phyloP scores from a whole-genome alignment of 2,888 invertebrate genomes.

The Drosophila flavopinicola region DNA sequence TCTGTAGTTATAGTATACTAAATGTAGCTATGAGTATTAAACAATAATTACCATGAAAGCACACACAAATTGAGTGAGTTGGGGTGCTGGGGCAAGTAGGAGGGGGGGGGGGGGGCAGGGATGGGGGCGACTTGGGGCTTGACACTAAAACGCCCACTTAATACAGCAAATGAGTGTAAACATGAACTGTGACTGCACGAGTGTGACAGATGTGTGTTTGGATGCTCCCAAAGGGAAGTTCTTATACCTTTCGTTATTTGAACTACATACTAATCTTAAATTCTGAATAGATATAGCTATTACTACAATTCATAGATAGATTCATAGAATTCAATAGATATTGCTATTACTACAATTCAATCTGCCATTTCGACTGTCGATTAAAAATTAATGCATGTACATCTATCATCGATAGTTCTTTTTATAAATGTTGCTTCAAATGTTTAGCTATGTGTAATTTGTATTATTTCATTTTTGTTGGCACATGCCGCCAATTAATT shows the following conservation, averaged over 20 bases:
- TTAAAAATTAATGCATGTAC: no score
- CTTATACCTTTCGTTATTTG: no score
- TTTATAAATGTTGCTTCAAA: slow-evolving; percentile 2
- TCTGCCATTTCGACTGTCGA: no score
- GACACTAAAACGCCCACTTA: slow-evolving; percentile 56
- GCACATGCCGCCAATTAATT: slow-evolving; percentile 73
- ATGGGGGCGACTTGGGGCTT: not conserved
- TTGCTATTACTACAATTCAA: no score
- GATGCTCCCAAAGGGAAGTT: no score
- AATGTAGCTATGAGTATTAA: slow-evolving; percentile 39
- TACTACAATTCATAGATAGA: no score
- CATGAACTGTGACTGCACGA: slow-evolving; percentile 48
- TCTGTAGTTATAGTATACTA: not conserved
- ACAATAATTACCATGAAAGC: slow-evolving; percentile 67
- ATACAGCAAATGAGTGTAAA: slow-evolving; percentile 39
- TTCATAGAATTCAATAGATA: no score
- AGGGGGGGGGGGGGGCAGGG: not conserved
- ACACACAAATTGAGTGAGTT: slow-evolving; percentile 30
- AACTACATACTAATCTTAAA: no score
- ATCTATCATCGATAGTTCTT: not conserved
- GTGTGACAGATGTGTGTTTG: slow-evolving; percentile 28
- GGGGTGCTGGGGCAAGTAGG: not conserved
- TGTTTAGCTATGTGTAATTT: slow-evolving; percentile 43
- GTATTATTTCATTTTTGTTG: slow-evolving; percentile 40
- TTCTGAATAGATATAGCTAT: no score